phyloP scores from a whole-genome alignment of 1,140 invertebrate species.

The Drosophila tristis region DNA sequence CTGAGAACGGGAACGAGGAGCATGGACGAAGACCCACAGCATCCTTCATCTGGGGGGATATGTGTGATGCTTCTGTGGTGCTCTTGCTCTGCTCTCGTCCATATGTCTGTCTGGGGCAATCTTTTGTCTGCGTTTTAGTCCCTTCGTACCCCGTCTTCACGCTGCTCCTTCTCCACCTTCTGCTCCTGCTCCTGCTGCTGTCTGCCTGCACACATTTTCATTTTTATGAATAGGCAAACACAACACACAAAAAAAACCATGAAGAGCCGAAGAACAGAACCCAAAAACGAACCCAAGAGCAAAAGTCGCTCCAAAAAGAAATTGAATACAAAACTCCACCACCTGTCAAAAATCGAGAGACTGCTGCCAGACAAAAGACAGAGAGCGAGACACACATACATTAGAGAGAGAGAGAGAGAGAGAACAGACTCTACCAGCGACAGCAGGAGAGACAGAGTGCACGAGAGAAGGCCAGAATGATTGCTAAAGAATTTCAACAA shows the following conservation, averaged over 20 bases:
- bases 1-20: too few species aligned
- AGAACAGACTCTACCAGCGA: conserved; percentile 1
- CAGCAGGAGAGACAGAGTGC: background rate
- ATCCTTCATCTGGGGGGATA: conserved; percentile 50
- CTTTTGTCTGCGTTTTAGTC: conserved; percentile 60
- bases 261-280: conserved; percentile 29
- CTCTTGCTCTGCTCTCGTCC: conserved; percentile 11
- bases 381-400: conserved; percentile 12
- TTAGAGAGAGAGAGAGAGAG: conserved; percentile 17
- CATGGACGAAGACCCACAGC: conserved; percentile 30
- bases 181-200: conserved; percentile 24
- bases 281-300: conserved; percentile 60
- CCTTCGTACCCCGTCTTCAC: background rate
- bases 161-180: background rate
- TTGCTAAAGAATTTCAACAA: conserved; percentile 82
- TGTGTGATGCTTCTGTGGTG: too few species aligned
- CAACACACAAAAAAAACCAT: conserved; percentile 18
- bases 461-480: conserved; percentile 14
- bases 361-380: conserved; percentile 51
- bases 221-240: conserved; percentile 82
- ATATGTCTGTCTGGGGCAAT: conserved; percentile 48
- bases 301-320: conserved; percentile 74
- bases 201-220: conserved; percentile 75
- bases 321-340: conserved; percentile 82
- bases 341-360: conserved; percentile 82